Percentiles rank a stretch among this genome's conserved stretches.
Conservation (phyloP, 2,113 vertebrate species). For the Pseudorectes ferrugineus region DNA sequence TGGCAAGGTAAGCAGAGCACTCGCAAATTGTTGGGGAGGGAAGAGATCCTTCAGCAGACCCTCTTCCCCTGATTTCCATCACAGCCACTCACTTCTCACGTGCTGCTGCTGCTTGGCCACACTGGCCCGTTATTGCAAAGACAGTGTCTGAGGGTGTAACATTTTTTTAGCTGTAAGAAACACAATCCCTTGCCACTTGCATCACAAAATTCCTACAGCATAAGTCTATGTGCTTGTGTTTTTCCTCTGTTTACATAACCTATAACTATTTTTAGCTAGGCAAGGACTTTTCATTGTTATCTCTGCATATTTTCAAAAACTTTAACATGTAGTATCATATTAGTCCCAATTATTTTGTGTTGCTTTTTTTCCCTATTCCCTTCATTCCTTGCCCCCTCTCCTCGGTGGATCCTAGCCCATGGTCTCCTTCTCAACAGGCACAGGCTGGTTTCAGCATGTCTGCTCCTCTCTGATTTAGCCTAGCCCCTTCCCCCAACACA, state of each 20-base stretch:
- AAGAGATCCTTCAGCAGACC: not conserved
- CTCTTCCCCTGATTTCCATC: not conserved
- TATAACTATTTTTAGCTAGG: not conserved
- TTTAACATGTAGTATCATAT: not conserved
- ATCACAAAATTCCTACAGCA: not conserved
- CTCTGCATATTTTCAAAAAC: slow-evolving; percentile 20
- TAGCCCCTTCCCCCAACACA: not conserved
- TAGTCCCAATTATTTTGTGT: not conserved
- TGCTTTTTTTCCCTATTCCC: not conserved
- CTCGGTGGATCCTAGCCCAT: not conserved
- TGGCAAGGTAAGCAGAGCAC: not conserved
- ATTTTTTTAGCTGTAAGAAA: not conserved
- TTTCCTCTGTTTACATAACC: not conserved
- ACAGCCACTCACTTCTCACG: not conserved
- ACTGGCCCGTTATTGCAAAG: not conserved
- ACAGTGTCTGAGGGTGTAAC: not conserved
- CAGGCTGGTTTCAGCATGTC: not conserved
- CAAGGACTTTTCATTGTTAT: not conserved
- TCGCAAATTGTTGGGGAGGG: not conserved
- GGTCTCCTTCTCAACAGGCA: not conserved
- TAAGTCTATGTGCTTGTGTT: not conserved
- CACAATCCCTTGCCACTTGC: not conserved
- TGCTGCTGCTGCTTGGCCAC: not conserved
- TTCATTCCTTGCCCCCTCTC: not conserved
- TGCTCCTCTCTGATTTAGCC: not conserved